Percentiles rank a stretch among this genome's conserved stretches.
These are phyloP conservation scores for Tenebrosternarchus preto DNA, from an alignment of 2,113 vertebrate genomes.

Conservation along the genomic window DNA sequence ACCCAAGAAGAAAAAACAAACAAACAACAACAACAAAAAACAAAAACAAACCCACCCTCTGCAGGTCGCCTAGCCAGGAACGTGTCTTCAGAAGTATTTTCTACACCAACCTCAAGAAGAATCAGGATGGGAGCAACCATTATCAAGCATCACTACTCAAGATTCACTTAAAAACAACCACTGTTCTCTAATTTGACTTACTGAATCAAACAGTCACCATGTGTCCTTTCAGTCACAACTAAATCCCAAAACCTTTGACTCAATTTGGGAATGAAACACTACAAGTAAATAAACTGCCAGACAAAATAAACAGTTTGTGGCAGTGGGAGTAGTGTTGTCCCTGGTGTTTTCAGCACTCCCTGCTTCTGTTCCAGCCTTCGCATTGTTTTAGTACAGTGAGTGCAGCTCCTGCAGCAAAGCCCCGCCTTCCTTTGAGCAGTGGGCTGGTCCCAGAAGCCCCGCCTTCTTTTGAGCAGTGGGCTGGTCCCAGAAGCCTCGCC, in stretches of 20 bases:
- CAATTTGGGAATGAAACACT: neutral
- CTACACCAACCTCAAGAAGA: neutral
- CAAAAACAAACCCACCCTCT: neutral
- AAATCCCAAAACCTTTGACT: neutral
- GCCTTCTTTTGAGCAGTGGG: neutral
- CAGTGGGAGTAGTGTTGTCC: neutral
- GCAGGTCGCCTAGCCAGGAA: neutral
- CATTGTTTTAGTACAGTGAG: neutral
- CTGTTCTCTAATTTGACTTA: neutral
- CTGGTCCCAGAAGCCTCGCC: neutral
- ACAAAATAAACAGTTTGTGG: neutral
- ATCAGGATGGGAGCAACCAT: slow-evolving; percentile 91
- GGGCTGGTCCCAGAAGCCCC: neutral
- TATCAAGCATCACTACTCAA: slow-evolving; percentile 81
- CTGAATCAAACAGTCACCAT: neutral
- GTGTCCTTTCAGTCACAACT: neutral
- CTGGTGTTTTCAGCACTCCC: neutral
- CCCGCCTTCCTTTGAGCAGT: neutral
- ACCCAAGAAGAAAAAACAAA: neutral
- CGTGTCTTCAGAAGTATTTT: neutral
- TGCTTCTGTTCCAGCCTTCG: neutral
- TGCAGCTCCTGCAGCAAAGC: neutral
- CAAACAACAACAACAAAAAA: slow-evolving; percentile 10
- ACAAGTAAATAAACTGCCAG: neutral
- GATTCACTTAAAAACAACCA: neutral